Percentiles rank a stretch among this genome's conserved stretches.
Conservation (phyloP, 1,140 invertebrate genomes). For the Drosophila sechellia region DNA sequence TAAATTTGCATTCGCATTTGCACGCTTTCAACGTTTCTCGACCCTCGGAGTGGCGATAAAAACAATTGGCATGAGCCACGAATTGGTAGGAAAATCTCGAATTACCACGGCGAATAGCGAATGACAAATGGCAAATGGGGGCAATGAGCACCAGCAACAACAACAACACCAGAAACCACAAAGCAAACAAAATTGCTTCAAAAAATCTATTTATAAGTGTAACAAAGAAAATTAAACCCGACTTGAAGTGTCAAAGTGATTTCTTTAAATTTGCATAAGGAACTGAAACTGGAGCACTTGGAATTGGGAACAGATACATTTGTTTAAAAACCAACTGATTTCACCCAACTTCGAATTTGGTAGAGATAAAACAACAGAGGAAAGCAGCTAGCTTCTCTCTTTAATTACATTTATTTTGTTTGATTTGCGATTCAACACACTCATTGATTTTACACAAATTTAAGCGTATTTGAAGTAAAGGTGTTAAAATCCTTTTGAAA, state of each 20-base stretch:
- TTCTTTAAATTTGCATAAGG: conserved; percentile 35
- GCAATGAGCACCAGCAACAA: conserved; percentile 50
- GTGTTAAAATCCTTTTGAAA: neutral
- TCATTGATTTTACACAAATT: neutral
- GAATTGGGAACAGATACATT: conserved; percentile 28
- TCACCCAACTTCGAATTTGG: neutral
- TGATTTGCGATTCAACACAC: neutral
- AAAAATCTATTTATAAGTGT: conserved; percentile 57
- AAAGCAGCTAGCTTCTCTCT: neutral
- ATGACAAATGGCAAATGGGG: conserved; percentile 78
- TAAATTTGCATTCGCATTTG: conserved; percentile 81
- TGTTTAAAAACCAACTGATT: neutral
- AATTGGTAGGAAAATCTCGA: conserved; percentile 39
- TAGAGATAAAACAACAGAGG: neutral
- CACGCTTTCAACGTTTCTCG: conserved; percentile 72
- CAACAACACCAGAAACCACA: conserved; percentile 34
- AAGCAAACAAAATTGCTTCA: conserved; percentile 41
- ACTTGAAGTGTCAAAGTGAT: conserved; percentile 56
- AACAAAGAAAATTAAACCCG: conserved; percentile 18
- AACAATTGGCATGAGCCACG: conserved; percentile 79
- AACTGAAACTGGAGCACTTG: conserved; percentile 27
- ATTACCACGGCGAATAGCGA: conserved; percentile 36
- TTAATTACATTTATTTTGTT: neutral
- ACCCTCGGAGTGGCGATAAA: conserved; percentile 44
- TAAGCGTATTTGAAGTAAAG: neutral